These are phyloP conservation scores for Chrysina gloriosa DNA, from an alignment of 2,888 invertebrate species.

Conservation along the genomic window DNA sequence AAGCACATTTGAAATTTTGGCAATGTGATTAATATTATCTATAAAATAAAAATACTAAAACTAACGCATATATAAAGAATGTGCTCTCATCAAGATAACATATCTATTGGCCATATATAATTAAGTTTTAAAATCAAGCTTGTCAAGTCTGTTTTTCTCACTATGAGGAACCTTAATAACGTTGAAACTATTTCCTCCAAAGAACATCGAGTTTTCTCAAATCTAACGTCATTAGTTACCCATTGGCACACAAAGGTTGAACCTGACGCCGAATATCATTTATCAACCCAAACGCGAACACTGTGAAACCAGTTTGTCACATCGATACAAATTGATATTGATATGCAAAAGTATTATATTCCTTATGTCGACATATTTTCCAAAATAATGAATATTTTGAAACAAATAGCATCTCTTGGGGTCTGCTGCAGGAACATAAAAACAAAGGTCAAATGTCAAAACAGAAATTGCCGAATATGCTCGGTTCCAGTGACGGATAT, in stretches of 20 bases:
- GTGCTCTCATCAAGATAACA: too few species aligned
- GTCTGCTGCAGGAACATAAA: too few species aligned
- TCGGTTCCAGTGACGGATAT: not conserved
- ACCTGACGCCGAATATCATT: conserved; percentile 7
- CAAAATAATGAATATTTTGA: not conserved
- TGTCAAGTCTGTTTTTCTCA: too few species aligned
- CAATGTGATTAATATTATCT: too few species aligned
- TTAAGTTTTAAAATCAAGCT: too few species aligned
- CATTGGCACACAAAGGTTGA: not conserved
- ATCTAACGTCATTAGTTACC: conserved; percentile 13
- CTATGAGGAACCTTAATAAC: not conserved
- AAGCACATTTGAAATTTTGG: too few species aligned
- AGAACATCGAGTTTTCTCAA: not conserved
- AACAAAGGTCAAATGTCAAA: too few species aligned
- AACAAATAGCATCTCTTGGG: too few species aligned
- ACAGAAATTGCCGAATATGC: too few species aligned
- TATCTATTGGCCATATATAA: too few species aligned
- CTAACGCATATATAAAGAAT: too few species aligned
- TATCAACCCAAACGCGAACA: not conserved
- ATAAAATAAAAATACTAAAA: too few species aligned
- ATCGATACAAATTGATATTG: not conserved
- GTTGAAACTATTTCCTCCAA: not conserved
- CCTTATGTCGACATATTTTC: conserved; percentile 45
- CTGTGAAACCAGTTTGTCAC: not conserved
- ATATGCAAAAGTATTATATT: conserved; percentile 44